Conservation (phyloP, 1,140 invertebrate species). For the Mya arenaria region DNA sequence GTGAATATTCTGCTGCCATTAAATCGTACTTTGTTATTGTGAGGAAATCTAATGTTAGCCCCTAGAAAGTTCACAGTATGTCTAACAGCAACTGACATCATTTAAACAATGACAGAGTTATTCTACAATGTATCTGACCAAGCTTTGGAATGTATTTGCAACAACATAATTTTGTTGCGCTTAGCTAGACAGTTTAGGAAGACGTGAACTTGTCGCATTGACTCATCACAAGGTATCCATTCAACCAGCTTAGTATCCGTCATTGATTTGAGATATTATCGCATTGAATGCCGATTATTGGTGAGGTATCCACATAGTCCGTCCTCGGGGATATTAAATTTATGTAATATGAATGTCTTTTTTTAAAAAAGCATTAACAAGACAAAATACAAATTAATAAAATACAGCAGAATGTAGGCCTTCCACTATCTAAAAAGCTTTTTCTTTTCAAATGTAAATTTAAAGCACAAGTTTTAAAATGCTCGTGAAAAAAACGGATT, state of each 20-base stretch:
- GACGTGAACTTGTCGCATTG: conserved; percentile 55
- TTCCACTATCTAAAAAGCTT: not conserved
- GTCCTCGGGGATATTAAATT: conserved; percentile 90
- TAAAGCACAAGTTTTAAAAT: not conserved
- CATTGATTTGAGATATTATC: conserved; percentile 66
- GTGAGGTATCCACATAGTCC: conserved; percentile 81
- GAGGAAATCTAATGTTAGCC: conserved; percentile 82
- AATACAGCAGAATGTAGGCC: not conserved
- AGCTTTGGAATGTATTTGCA: conserved; percentile 87
- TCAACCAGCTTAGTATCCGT: conserved; percentile 59
- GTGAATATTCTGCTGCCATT: conserved; percentile 82
- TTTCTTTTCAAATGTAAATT: not conserved
- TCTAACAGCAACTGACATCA: conserved; percentile 83
- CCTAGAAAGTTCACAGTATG: conserved; percentile 84
- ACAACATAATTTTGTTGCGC: conserved; percentile 85
- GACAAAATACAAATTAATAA: not conserved
- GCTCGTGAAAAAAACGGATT: not conserved
- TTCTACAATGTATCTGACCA: conserved; percentile 89
- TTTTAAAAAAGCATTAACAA: not conserved
- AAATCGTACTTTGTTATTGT: conserved; percentile 74
- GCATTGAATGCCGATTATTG: conserved; percentile 34
- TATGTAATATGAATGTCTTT: conserved; percentile 77
- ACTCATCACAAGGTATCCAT: conserved; percentile 65
- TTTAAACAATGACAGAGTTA: conserved; percentile 82
- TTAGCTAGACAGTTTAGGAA: conserved; percentile 83